Conservation (phyloP, 2,113 vertebrate species). For the Isurus oxyrinchus region DNA sequence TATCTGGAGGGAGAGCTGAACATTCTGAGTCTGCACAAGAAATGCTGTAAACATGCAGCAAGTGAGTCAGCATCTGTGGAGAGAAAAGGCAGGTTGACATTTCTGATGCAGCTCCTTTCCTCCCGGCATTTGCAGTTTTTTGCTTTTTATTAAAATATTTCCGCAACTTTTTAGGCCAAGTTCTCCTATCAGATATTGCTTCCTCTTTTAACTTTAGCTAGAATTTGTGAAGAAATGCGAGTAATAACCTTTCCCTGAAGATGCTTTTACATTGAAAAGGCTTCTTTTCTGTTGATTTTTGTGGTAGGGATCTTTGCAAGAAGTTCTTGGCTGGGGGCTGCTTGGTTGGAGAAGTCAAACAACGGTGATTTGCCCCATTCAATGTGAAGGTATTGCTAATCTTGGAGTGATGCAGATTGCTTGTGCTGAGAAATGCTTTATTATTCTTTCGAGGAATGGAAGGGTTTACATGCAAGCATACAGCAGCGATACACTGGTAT, state of each 20-base stretch:
- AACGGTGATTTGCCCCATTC: conserved; percentile 85
- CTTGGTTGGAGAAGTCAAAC: conserved; percentile 93
- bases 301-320: conserved; percentile 80
- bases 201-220: not conserved
- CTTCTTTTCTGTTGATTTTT: not conserved
- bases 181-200: not conserved
- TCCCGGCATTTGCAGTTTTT: not conserved
- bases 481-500: conserved; percentile 86
- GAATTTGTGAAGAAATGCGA: no score
- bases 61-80: not conserved
- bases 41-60: not conserved
- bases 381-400: conserved; percentile 84
- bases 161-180: not conserved
- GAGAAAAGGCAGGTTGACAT: not conserved
- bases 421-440: conserved; percentile 90
- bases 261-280: not conserved
- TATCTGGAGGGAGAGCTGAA: not conserved
- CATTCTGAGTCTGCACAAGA: not conserved
- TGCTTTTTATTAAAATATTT: not conserved
- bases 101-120: not conserved
- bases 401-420: conserved; percentile 84
- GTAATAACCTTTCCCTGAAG: no score
- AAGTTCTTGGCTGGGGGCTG: conserved; percentile 91
- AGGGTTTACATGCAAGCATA: conserved; percentile 88
- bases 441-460: conserved; percentile 81